Evolutionary conservation across 2,797 vertebrate genomes (phyloP).

Genomic region (Meriones psammophilus): DNA sequence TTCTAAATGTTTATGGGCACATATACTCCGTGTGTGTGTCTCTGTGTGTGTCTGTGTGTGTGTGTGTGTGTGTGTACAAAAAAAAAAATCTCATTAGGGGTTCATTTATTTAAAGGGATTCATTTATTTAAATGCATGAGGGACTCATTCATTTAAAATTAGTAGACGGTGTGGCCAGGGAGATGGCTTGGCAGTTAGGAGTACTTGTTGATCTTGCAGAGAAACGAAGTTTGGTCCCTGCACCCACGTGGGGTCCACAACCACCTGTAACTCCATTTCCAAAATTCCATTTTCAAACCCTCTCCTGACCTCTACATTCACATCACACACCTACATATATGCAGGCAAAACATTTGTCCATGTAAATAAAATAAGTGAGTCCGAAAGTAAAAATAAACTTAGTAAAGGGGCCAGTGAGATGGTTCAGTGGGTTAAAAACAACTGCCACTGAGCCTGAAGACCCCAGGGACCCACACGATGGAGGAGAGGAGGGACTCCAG

Average conservation of each 20-base stretch:
- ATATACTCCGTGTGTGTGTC: background rate
- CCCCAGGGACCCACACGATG: too few species aligned
- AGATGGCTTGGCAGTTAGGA: background rate
- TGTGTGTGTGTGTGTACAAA: background rate
- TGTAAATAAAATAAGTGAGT: background rate
- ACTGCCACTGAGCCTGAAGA: background rate
- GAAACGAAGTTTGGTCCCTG: background rate
- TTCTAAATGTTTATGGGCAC: constrained; percentile 47
- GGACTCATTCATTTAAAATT: constrained; percentile 39
- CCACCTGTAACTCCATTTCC: background rate
- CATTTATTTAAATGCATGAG: background rate
- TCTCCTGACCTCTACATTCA: background rate
- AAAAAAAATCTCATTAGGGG: background rate
- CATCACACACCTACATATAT: background rate
- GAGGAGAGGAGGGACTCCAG: background rate
- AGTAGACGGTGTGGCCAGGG: background rate
- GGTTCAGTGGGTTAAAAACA: background rate
- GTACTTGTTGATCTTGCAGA: background rate
- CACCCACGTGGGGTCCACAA: background rate
- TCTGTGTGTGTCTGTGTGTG: background rate
- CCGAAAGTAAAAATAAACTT: constrained; percentile 12
- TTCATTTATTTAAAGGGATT: constrained; percentile 22
- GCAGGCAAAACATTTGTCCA: background rate
- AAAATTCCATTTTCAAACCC: background rate
- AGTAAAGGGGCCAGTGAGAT: background rate